A percentile compares a stretch with the other conserved stretches of the same genome.
phyloP scores from a whole-genome alignment of 2,888 invertebrate species.

The Anthrax anthrax region DNA sequence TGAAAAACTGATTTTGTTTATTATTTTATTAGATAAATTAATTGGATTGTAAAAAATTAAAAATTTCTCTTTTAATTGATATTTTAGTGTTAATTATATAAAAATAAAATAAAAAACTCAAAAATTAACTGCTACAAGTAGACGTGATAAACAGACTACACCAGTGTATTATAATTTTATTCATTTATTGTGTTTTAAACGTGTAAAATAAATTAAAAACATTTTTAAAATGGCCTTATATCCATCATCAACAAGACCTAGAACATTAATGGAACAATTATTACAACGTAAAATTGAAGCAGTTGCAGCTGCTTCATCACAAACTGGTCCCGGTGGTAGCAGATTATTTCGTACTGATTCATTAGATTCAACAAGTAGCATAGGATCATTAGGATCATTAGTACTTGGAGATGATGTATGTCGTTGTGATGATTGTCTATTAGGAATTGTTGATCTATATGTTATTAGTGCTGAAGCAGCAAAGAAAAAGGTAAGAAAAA shows the following conservation, averaged over 20 bases:
- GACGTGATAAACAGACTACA: no score
- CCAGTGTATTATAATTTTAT: no score
- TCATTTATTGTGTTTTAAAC: slow-evolving; percentile 5
- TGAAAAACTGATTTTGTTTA: no score
- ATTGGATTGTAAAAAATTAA: no score
- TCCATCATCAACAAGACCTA: slow-evolving; percentile 47
- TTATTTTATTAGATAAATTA: no score
- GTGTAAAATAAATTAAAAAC: no score
- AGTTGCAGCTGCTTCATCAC: slow-evolving; percentile 35
- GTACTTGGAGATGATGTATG: slow-evolving; percentile 54
- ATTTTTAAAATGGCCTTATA: slow-evolving; percentile 31
- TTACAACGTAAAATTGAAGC: slow-evolving; percentile 71
- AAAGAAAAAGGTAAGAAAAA: slow-evolving; percentile 45
- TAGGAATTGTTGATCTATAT: slow-evolving; percentile 68
- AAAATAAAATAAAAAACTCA: no score
- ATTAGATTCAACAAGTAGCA: slow-evolving; percentile 58
- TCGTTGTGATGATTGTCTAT: slow-evolving; percentile 67
- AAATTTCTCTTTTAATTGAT: no score
- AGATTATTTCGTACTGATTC: slow-evolving; percentile 58
- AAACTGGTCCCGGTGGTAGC: slow-evolving; percentile 31
- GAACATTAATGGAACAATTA: slow-evolving; percentile 67
- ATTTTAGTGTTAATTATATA: no score
- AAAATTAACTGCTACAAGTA: no score
- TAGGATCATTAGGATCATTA: slow-evolving; percentile 49
- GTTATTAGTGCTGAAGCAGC: slow-evolving; percentile 39